Base-by-base conservation (phyloP, 2,797 vertebrate species). In the Sebastes umbrosus region DNA sequence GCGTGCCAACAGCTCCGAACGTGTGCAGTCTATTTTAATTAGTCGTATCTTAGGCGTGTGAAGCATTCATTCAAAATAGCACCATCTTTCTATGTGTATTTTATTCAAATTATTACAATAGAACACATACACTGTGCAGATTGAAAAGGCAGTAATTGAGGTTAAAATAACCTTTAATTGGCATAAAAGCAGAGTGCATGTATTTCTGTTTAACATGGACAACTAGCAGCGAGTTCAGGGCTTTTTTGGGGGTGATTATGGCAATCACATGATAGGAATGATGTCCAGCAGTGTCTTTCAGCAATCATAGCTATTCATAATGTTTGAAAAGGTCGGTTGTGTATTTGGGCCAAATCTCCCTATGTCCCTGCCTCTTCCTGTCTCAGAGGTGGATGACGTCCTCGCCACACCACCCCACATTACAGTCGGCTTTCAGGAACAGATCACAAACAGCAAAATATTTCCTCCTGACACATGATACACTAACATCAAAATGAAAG, bases 1-100 rank as follows among this genome's bases (percentile, higher is more conserved):
- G 11, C 12, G 36, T 60, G 31, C 31, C 29, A 83, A 83, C 57
- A 68, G 57, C 66, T 69, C 3, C 4, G 13, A 67, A 31, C 3
- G 3, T 34, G 3, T 62, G n/a, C 31, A 11, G 34, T 63, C 74
- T 59, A 39, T 65, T 83, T 62, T 59, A 81, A 79, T 83, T 22
- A 74, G 65, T 32, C 52, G 24, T 16, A 20, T 73, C 22, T 39
- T 12, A 10, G 54, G 25, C 14, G 65, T 70, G 27, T 32, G 60
- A 69, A 69, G 36, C 9, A 3, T 27, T 72, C 18, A 65, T 77
- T 69, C 62, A 70, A 73, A 73, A 64, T 22, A 66, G 22, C 32
- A 73, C 3, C 0, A 6, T 9, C 0, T 25, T 32, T 52, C 8
- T 20, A 10, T 39, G 66, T 75, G 76, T 63, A 18, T 43, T 63